Evolutionary conservation across 37 sponge, comb jelly and placozoan species (phyloP).

Genomic region (Haliclona indistincta): DNA sequence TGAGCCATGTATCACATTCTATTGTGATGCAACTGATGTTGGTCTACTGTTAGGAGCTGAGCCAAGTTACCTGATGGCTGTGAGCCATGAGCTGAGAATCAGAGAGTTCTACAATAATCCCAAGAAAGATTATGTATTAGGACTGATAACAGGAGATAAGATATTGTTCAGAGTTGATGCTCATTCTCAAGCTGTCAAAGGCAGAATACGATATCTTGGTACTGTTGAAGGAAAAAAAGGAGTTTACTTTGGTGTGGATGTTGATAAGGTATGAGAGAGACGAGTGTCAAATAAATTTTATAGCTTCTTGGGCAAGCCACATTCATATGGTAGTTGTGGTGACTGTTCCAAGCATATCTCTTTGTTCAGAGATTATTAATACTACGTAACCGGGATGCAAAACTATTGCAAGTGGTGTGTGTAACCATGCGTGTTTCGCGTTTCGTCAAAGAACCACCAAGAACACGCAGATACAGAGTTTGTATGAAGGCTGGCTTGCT

Average conservation of each 20-base stretch:
- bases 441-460: too few species aligned
- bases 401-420: too few species aligned
- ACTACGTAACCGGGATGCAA: too few species aligned
- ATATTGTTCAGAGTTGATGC: conserved; percentile 27
- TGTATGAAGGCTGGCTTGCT: too few species aligned
- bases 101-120: not conserved
- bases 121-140: conserved; percentile 14
- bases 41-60: conserved; percentile 17
- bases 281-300: too few species aligned
- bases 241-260: conserved; percentile 69
- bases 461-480: too few species aligned
- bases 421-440: too few species aligned
- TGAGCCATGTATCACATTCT: conserved; percentile 19
- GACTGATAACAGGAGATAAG: conserved; percentile 16
- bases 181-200: conserved; percentile 3
- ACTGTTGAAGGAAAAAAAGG: conserved; percentile 19
- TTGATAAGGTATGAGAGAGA: too few species aligned
- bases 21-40: conserved; percentile 12
- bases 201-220: conserved; percentile 42
- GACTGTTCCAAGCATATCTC: too few species aligned
- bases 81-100: not conserved
- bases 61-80: conserved; percentile 21
- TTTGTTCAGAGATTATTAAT: too few species aligned
- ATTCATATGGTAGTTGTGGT: too few species aligned
- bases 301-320: too few species aligned